These are phyloP conservation scores for Cairina moschata DNA, from an alignment of 2,113 vertebrate genomes.

Conservation along the genomic window DNA sequence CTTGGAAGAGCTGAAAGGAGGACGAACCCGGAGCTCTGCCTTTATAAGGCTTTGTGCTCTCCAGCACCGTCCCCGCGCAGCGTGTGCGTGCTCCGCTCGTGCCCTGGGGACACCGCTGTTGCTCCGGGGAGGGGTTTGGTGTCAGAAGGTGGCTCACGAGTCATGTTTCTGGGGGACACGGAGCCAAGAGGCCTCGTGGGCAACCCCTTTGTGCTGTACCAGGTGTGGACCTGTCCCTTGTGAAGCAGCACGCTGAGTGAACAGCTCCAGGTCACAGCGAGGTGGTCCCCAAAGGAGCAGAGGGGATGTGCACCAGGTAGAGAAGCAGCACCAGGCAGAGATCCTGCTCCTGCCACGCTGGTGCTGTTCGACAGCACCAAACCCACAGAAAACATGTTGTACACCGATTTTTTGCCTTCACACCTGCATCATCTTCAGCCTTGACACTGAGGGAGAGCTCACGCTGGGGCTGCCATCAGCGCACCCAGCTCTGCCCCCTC, in stretches of 20 bases:
- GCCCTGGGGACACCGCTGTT: background rate
- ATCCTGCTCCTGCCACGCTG: background rate
- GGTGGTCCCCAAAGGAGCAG: background rate
- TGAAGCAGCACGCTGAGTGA: accelerated
- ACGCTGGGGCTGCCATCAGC: background rate
- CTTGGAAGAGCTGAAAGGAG: constrained; percentile 43
- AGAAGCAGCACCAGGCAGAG: background rate
- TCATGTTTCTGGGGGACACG: background rate
- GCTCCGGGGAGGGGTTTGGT: background rate
- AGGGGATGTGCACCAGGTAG: background rate
- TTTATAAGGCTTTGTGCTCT: constrained; percentile 60
- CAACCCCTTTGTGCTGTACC: background rate
- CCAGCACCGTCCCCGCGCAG: background rate
- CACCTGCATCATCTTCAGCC: background rate
- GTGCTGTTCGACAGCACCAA: background rate
- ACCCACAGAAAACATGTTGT: background rate
- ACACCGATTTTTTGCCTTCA: background rate
- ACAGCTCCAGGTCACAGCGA: background rate
- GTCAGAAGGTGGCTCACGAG: background rate
- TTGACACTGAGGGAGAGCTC: background rate
- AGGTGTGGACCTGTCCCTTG: background rate
- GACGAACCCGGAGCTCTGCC: constrained; percentile 32
- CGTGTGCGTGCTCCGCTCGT: background rate
- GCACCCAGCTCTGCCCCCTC: background rate
- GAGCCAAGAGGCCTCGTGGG: background rate